phyloP scores from a whole-genome alignment of 2,797 vertebrate genomes.

The Tapirus indicus region DNA sequence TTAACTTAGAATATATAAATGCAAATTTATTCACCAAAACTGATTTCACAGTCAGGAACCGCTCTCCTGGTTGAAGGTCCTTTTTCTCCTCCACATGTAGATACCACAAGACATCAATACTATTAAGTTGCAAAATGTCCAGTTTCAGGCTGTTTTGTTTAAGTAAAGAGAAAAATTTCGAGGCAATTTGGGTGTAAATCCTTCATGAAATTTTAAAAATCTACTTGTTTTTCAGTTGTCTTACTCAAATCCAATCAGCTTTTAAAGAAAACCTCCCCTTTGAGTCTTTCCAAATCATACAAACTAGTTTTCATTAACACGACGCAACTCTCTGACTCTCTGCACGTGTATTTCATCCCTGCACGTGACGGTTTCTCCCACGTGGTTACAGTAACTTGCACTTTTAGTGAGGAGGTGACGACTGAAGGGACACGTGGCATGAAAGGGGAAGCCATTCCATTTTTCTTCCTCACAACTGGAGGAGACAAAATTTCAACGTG shows the following conservation, averaged over 20 bases:
- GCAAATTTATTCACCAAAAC: constrained; percentile 30
- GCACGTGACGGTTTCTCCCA: background rate
- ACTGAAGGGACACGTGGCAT: background rate
- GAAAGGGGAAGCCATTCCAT: background rate
- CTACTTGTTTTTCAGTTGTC: background rate
- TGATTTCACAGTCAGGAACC: background rate
- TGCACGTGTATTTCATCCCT: background rate
- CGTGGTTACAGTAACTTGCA: background rate
- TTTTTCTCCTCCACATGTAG: background rate
- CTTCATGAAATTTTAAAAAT: background rate
- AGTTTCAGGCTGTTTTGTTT: background rate
- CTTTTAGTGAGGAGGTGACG: background rate
- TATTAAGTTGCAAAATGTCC: background rate
- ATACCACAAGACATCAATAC: background rate
- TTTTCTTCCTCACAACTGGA: background rate
- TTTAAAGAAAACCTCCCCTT: background rate
- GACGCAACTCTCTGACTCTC: background rate
- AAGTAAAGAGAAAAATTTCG: background rate
- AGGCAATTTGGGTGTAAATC: background rate
- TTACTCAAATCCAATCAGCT: constrained; percentile 40
- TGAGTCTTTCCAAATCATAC: constrained; percentile 56
- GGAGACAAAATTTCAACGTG: background rate
- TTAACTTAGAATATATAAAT: constrained; percentile 30
- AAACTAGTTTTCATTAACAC: constrained; percentile 50
- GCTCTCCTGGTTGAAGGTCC: background rate